Percentiles rank a stretch among this genome's conserved stretches.
phyloP scores from a whole-genome alignment of 2,797 vertebrate species.

The Megaceryle alcyon region DNA sequence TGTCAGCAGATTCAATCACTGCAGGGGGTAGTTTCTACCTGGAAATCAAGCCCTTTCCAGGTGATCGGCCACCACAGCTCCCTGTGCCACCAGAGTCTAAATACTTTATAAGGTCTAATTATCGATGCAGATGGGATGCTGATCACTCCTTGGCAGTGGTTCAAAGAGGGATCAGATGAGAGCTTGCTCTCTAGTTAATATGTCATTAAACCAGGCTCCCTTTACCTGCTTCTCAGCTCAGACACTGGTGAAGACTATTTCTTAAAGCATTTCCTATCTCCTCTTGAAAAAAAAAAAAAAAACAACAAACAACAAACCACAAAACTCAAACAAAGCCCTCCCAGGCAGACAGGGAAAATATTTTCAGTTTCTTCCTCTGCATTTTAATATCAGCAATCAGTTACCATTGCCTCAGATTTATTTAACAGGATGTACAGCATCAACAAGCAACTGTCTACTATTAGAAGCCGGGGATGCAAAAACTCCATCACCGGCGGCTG shows the following conservation, averaged over 20 bases:
- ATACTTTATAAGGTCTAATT: conserved; percentile 34
- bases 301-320: background rate
- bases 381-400: background rate
- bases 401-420: conserved; percentile 20
- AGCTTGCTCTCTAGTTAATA: background rate
- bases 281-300: background rate
- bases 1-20: background rate
- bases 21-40: background rate
- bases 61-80: background rate
- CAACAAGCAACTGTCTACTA: background rate
- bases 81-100: background rate
- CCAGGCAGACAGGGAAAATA: background rate
- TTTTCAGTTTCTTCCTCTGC: conserved; percentile 15
- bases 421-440: conserved; percentile 22
- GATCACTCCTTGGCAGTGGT: background rate
- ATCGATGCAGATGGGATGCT: background rate
- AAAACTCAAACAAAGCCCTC: background rate
- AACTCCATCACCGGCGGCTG: conserved; percentile 24
- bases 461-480: conserved; percentile 45
- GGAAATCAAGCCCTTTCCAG: conserved; percentile 36
- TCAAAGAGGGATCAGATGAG: background rate
- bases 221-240: background rate
- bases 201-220: background rate
- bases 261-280: background rate
- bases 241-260: background rate